Base-by-base conservation (phyloP, 2,888 invertebrate species). In the Steinernema hermaphroditum region DNA sequence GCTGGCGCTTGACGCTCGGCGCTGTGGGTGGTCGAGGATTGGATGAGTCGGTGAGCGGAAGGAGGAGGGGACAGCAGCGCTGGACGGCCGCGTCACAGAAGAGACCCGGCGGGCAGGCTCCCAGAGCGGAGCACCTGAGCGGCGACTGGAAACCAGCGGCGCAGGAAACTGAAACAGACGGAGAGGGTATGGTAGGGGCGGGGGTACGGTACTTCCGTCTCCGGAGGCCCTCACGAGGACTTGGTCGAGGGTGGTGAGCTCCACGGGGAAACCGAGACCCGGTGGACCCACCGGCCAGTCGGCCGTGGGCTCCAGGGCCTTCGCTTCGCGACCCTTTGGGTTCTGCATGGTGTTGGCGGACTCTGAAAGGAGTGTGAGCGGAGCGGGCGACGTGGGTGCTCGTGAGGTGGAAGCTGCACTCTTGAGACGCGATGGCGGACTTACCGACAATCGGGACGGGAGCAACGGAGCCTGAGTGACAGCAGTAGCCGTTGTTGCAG, bases 401-500 rank as follows among this genome's bases (percentile, higher is more conserved):
- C 27, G 27, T 29, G 29, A 32, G 62, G 46, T 41, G 54, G 24
- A 24, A 54, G 54, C 54, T 54, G 54, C 54, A 27, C 54, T 54
- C n/a, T n/a, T 2, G 29, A 2, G 9, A 32, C 6, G 54, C 8
- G 27, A 19, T 8, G 16, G 32, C 12, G 16, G 62, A 71, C 73
- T 44, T 54, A 75, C 74, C 74, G 57, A 62, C 62, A 32, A 62
- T 62, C 62, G 62, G 62, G 29, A 71, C 71, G 54, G 70, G 68
- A 49, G 54, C 69, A 9, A 32, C 69, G 22, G 69, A 37, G n/a
- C 79, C 79, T 34, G 81, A 76, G 24, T 78, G 80, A 78, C 85
- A 85, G 77, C 85, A 85, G 75, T 85, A 84, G 75, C 85, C 85
- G 73, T 85, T 84, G 81, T 85, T 85, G 74, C 85, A 85, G 71